phyloP scores from a whole-genome alignment of 2,888 invertebrate genomes.

The Lacanobia wlatinum region DNA sequence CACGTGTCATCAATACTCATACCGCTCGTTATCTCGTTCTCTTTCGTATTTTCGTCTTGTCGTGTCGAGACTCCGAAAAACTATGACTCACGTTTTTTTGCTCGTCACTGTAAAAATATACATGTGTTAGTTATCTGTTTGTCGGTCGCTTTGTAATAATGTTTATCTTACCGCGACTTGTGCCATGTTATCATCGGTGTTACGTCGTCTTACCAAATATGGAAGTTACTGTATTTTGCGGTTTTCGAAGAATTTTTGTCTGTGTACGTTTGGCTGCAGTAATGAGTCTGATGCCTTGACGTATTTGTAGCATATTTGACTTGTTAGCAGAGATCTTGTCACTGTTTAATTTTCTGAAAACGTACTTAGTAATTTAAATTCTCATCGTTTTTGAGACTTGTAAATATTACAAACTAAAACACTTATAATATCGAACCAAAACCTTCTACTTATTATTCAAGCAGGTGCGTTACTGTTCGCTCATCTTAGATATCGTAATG shows the following conservation, averaged over 20 bases:
- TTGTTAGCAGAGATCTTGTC: constrained; percentile 2
- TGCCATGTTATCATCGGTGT: constrained; percentile 31
- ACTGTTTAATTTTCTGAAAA: background rate
- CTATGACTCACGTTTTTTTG: constrained; percentile 47
- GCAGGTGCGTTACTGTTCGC: constrained; percentile 7
- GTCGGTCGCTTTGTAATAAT: constrained; percentile 48
- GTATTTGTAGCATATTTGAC: constrained; percentile 18
- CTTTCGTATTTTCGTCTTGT: constrained; percentile 53
- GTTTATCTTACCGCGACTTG: constrained; percentile 32
- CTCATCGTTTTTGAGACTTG: background rate
- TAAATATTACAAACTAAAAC: too few relatives aligned
- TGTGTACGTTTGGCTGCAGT: constrained; percentile 20
- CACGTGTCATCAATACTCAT: constrained; percentile 18
- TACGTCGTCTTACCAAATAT: constrained; percentile 40
- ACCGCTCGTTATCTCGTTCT: constrained; percentile 34
- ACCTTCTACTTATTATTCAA: constrained; percentile 3
- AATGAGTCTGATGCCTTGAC: constrained; percentile 13
- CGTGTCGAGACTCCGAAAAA: constrained; percentile 14
- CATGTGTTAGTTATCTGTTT: constrained; percentile 25
- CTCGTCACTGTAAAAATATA: constrained; percentile 23
- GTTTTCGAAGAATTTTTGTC: constrained; percentile 32
- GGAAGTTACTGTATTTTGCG: constrained; percentile 20
- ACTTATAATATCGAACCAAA: background rate
- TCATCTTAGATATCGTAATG: background rate
- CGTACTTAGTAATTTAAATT: background rate